A percentile compares a stretch with the other conserved stretches of the same genome.
phyloP scores from a whole-genome alignment of 2,888 invertebrate genomes.

The Synanthedon andrenaeformis region DNA sequence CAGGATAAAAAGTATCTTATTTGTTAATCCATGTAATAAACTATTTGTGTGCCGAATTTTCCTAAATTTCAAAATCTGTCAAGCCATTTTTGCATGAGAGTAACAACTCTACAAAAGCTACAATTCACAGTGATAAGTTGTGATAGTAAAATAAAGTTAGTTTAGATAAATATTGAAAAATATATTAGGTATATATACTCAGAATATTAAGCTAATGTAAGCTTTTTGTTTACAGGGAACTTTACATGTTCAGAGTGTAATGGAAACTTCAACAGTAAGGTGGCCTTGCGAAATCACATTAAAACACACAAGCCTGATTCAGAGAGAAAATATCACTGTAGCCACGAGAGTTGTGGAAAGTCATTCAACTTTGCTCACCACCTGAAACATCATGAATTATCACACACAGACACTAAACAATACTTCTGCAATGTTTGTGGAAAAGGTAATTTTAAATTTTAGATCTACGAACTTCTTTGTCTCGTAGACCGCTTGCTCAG shows the following conservation, averaged over 20 bases:
- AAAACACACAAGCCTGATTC: slow-evolving; percentile 43
- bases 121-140: too few species aligned
- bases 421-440: slow-evolving; percentile 49
- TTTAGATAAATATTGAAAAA: too few species aligned
- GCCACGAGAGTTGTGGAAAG: slow-evolving; percentile 38
- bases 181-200: too few species aligned
- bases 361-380: slow-evolving; percentile 59
- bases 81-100: too few species aligned
- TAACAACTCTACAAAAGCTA: too few species aligned
- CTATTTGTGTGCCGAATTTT: too few species aligned
- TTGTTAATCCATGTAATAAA: too few species aligned
- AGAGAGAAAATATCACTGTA: slow-evolving; percentile 43
- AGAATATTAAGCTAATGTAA: background rate
- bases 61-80: too few species aligned
- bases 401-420: slow-evolving; percentile 48
- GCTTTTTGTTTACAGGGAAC: slow-evolving; percentile 27
- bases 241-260: slow-evolving; percentile 41
- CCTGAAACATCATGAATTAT: slow-evolving; percentile 52
- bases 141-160: too few species aligned
- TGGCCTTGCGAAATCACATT: slow-evolving; percentile 43
- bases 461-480: background rate
- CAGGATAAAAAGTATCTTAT: too few species aligned
- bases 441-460: slow-evolving; percentile 33
- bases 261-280: slow-evolving; percentile 40
- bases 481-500: background rate